These are phyloP conservation scores for Epizoanthus scotinus DNA, from an alignment of 92 coral and sea anemone genomes.

Conservation along the genomic window DNA sequence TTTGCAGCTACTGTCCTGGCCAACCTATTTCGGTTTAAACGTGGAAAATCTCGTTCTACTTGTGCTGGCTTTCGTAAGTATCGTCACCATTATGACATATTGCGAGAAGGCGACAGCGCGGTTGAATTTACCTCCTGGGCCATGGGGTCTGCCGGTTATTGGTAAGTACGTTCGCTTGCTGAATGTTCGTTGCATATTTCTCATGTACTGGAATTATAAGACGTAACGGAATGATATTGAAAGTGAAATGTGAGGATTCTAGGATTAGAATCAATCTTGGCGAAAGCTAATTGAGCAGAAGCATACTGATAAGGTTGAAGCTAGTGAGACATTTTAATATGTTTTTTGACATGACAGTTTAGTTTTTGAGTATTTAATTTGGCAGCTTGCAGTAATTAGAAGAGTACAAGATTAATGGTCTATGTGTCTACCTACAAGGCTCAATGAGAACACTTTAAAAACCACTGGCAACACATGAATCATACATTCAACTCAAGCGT, in stretches of 20 bases:
- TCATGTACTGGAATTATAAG: not conserved
- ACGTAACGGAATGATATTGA: too few species aligned
- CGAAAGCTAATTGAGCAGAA: too few species aligned
- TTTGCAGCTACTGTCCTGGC: not conserved
- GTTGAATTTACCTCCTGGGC: not conserved
- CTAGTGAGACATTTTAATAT: not conserved
- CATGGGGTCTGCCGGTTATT: conserved; percentile 7
- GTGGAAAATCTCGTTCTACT: not conserved
- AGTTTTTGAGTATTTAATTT: not conserved
- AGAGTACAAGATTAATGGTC: not conserved
- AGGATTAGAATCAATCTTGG: too few species aligned
- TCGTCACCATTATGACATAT: not conserved
- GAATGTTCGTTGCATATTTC: not conserved
- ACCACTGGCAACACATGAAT: not conserved
- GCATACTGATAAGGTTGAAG: not conserved
- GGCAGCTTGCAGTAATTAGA: not conserved
- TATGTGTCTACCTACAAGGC: not conserved
- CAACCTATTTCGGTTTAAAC: not conserved
- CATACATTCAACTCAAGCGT: not conserved
- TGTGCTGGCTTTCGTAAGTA: not conserved
- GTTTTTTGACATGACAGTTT: too few species aligned
- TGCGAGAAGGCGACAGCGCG: not conserved
- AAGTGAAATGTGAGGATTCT: too few species aligned
- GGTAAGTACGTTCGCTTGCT: not conserved
- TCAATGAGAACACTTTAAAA: not conserved